phyloP scores from a whole-genome alignment of 1,140 invertebrate genomes.

The Halotydeus destructor region DNA sequence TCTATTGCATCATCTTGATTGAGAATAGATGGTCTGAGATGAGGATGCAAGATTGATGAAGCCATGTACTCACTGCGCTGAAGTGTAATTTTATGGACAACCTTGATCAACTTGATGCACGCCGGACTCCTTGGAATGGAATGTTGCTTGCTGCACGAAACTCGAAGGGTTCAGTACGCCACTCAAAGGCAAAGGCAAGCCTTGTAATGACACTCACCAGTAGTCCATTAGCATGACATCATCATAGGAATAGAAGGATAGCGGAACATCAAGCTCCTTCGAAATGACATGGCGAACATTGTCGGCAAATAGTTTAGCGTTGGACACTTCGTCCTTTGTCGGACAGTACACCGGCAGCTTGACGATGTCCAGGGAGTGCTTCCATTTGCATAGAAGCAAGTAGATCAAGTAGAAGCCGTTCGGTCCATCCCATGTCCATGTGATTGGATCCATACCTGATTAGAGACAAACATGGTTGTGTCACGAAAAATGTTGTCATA shows the following conservation, averaged over 20 bases:
- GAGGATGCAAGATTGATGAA: too few relatives aligned
- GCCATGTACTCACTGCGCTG: too few relatives aligned
- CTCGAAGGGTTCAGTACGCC: not conserved
- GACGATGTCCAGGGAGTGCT: slow-evolving; percentile 3
- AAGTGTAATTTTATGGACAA: slow-evolving; percentile 4
- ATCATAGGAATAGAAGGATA: slow-evolving; percentile 9
- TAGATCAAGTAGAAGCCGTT: not conserved
- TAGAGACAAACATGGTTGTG: too few relatives aligned
- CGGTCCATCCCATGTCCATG: slow-evolving; percentile 12
- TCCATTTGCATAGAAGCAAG: not conserved
- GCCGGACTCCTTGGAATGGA: slow-evolving; percentile 1
- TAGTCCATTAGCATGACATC: slow-evolving; percentile 6
- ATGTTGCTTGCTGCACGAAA: not conserved
- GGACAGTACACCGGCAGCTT: slow-evolving; percentile 1
- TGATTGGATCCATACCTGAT: slow-evolving; percentile 1
- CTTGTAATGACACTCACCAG: not conserved
- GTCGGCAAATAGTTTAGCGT: slow-evolving; percentile 4
- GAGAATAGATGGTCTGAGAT: too few relatives aligned
- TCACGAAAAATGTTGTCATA: too few relatives aligned
- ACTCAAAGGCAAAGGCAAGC: not conserved
- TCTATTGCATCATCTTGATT: too few relatives aligned
- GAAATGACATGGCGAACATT: slow-evolving; percentile 2
- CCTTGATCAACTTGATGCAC: slow-evolving; percentile 4
- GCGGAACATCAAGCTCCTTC: slow-evolving; percentile 4
- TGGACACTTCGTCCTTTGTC: slow-evolving; percentile 1